These are phyloP conservation scores for Willisornis vidua DNA, from an alignment of 2,113 vertebrate species.

Conservation along the genomic window DNA sequence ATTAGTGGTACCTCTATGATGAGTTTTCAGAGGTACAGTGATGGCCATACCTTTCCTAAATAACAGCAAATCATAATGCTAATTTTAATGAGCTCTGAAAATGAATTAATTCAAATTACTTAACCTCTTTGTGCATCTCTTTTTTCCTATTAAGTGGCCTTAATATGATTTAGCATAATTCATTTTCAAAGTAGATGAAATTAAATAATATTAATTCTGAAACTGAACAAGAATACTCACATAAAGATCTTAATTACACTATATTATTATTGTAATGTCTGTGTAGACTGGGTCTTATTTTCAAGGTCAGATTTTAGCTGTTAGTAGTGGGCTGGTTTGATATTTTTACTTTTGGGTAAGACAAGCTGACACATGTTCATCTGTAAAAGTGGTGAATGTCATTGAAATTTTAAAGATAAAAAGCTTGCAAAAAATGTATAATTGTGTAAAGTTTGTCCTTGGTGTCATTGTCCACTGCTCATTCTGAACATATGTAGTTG, in stretches of 20 bases:
- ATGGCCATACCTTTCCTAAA: background rate
- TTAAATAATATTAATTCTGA: background rate
- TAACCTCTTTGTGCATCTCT: background rate
- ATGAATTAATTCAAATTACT: background rate
- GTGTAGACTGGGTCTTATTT: background rate
- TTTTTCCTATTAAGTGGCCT: background rate
- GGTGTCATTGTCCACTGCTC: background rate
- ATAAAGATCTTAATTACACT: background rate
- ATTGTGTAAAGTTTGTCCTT: background rate
- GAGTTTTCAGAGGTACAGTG: background rate
- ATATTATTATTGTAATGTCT: background rate
- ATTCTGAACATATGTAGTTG: background rate
- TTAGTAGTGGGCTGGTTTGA: background rate
- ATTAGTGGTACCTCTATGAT: background rate
- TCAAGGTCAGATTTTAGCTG: background rate
- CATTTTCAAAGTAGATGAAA: background rate
- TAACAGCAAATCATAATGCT: background rate
- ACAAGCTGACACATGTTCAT: background rate
- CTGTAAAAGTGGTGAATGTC: background rate
- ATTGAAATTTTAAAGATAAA: background rate
- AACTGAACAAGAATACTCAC: background rate
- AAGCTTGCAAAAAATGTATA: background rate
- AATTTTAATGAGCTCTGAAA: background rate
- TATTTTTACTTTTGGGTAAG: background rate
- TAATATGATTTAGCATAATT: background rate